phyloP scores from a whole-genome alignment of 2,113 vertebrate species.

The Campylorhamphus procurvoides region DNA sequence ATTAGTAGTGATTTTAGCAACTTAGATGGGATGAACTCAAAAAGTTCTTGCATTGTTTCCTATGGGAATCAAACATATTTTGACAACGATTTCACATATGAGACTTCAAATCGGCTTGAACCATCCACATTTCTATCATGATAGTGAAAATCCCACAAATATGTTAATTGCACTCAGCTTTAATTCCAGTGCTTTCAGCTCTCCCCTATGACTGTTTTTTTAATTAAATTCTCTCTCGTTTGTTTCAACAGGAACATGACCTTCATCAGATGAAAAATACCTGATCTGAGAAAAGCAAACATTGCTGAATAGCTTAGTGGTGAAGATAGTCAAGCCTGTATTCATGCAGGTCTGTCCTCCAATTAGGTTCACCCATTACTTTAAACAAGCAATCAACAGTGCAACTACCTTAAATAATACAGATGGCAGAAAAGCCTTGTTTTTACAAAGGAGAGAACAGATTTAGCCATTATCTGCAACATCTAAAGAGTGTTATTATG shows the following conservation, averaged over 20 bases:
- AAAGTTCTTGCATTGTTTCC: neutral
- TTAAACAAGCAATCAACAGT: neutral
- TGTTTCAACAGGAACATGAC: neutral
- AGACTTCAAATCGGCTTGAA: neutral
- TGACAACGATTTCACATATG: neutral
- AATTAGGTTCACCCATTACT: neutral
- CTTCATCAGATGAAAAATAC: slow-evolving; percentile 4
- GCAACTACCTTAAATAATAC: neutral
- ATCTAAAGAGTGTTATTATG: neutral
- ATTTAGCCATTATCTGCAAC: neutral
- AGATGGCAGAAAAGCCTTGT: neutral
- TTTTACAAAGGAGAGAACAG: neutral
- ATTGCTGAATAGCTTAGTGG: neutral
- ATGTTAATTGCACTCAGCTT: neutral
- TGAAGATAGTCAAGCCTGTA: neutral
- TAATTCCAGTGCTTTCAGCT: neutral
- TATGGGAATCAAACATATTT: neutral
- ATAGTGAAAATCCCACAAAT: neutral
- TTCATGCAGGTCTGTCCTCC: neutral
- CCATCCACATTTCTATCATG: neutral
- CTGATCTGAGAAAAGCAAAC: neutral
- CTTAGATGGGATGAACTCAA: neutral
- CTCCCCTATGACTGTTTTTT: neutral
- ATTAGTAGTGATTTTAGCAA: neutral
- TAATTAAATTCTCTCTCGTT: neutral